Conservation (phyloP, 2,113 vertebrate species). For the Cinclus mexicanus region DNA sequence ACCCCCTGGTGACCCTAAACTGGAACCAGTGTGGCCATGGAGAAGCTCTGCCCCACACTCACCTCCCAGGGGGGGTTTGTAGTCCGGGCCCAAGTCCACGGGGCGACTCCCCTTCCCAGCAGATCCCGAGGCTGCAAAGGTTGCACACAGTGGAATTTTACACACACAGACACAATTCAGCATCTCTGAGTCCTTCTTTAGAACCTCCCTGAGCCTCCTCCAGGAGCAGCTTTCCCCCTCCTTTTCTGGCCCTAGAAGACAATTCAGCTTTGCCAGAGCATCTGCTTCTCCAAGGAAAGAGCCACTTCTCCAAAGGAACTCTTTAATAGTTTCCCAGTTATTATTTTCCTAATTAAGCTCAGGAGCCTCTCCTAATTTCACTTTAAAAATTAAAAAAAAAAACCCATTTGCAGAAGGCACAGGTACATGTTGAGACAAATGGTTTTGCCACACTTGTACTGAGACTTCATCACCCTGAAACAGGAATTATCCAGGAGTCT, state of each 20-base stretch:
- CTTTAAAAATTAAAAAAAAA: background rate
- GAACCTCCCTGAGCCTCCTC: background rate
- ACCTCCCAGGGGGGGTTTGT: slow-evolving; percentile 83
- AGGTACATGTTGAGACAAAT: background rate
- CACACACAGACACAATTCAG: background rate
- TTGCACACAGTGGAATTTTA: background rate
- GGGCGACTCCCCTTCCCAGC: slow-evolving; percentile 81
- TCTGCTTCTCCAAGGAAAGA: background rate
- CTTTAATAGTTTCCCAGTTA: background rate
- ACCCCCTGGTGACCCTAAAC: background rate
- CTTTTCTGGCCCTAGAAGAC: background rate
- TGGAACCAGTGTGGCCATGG: background rate
- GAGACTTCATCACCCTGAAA: background rate
- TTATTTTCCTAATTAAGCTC: background rate
- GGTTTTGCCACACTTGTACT: background rate
- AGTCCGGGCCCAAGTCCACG: slow-evolving; percentile 71
- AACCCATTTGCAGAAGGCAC: background rate
- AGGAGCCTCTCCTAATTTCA: background rate
- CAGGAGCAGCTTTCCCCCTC: background rate
- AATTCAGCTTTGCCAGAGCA: background rate
- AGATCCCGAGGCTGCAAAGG: slow-evolving; percentile 81
- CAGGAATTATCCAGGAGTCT: background rate
- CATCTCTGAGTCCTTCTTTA: background rate
- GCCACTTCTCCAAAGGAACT: background rate
- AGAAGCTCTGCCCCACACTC: slow-evolving; percentile 40